These are phyloP conservation scores for Columba livia DNA, from an alignment of 2,113 vertebrate species.

Conservation along the genomic window DNA sequence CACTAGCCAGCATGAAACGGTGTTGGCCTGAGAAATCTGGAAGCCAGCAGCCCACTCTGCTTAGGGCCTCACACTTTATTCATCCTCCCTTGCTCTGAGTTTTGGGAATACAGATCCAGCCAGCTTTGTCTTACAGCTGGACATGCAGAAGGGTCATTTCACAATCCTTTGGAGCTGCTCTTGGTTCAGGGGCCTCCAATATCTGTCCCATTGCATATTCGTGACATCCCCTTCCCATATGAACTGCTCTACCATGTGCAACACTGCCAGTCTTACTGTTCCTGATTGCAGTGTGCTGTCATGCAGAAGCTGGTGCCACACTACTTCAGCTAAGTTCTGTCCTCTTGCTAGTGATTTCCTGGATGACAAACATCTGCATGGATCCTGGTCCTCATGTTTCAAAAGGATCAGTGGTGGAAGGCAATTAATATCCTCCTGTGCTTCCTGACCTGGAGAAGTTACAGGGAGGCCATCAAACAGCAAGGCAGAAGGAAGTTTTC, in stretches of 20 bases:
- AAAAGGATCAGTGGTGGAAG: background rate
- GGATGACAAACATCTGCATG: background rate
- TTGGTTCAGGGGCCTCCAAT: background rate
- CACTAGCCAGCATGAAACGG: background rate
- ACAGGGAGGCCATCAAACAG: background rate
- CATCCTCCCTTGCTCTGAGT: background rate
- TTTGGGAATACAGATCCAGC: constrained; percentile 30
- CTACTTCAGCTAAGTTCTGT: background rate
- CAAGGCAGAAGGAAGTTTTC: background rate
- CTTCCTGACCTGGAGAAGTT: background rate
- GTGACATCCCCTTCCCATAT: background rate
- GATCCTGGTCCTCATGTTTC: background rate
- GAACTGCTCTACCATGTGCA: background rate
- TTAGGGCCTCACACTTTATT: background rate
- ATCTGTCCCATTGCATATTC: background rate
- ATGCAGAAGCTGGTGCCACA: background rate
- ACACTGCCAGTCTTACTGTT: background rate
- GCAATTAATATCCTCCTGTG: background rate
- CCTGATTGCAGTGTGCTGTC: background rate
- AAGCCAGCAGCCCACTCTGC: background rate
- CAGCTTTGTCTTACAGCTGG: constrained; percentile 39
- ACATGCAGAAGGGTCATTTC: constrained; percentile 29
- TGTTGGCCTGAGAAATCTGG: background rate
- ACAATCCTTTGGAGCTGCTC: constrained; percentile 17
- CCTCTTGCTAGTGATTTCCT: background rate